Base-by-base conservation (phyloP, 2,113 vertebrate genomes). In the Macroglossus sobrinus region DNA sequence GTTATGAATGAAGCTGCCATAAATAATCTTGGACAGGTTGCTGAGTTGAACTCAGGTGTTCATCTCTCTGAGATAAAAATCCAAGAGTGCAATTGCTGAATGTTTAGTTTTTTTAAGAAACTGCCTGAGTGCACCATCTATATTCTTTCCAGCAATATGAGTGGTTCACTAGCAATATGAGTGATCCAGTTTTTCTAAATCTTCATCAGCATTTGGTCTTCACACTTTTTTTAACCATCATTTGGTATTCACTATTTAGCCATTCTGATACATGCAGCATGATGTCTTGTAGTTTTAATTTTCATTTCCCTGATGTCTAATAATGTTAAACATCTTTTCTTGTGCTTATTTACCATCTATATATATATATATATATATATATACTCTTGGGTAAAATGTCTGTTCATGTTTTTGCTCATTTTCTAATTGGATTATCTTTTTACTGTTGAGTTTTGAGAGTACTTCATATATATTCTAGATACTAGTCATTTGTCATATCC, bases 31-130 rank as follows among this genome's bases (percentile, higher is more conserved):
- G 21, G 55, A 66, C 7, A 40, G 24, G 8, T 59, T 90, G 94
- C 64, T 80, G 38, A 75, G 38, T 72, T 76, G 68, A 95, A 80
- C 9, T 19, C 38, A 40, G 7, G 13, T 84, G 68, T 89, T 84
- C n/a, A 88, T 28, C 33, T 91, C 61, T 81, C 9, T 88, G 6
- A 64, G 40, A 94, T n/a, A 95, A 91, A 94, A 91, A 30, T 35
- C 55, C 64, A 94, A 47, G 40, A 75, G 18, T 76, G 2, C 40
- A 94, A 87, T 33, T 97, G 53, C 85, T 93, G 3, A 38, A 79
- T 74, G 21, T 78, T 94, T 97, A 50, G 4, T 63, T 43, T 76
- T 91, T 90, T 78, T 40, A 89, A 82, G 55, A 96, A 89, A 63
- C 26, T 45, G 8, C 61, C 87, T 80, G 18, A 59, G 53, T 82